Conservation (phyloP, 1,140 invertebrate species). For the Tyrophagus putrescentiae region DNA sequence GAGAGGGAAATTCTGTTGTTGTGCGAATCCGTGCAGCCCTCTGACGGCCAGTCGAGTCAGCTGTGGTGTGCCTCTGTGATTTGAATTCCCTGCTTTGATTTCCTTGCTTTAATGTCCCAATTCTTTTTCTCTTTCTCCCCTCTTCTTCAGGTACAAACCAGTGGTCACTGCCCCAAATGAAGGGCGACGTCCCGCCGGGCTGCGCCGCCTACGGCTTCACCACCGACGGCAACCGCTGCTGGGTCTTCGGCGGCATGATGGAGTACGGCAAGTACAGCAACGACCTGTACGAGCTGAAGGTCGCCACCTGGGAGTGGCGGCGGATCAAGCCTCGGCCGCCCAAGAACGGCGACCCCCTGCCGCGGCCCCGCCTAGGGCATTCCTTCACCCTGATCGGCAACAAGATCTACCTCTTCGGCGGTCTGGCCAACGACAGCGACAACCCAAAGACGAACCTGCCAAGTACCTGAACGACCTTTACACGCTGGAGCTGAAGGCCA, state of each 20-base stretch:
- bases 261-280: constrained; percentile 99
- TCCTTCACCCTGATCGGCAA: constrained; percentile 92
- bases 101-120: neutral
- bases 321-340: constrained; percentile 74
- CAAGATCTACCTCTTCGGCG: constrained; percentile 90
- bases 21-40: neutral
- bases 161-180: constrained; percentile 96
- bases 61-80: neutral
- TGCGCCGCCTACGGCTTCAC: constrained; percentile 97
- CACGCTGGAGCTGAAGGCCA: constrained; percentile 52
- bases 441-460: neutral
- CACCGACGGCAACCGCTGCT: constrained; percentile 79
- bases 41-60: neutral
- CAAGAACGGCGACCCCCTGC: constrained; percentile 52
- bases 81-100: neutral
- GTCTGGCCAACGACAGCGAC: constrained; percentile 75
- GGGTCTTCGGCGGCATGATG: constrained; percentile 98
- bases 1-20: neutral
- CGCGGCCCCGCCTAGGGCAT: constrained; percentile 87
- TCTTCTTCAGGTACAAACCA: constrained; percentile 76
- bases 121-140: constrained; percentile 26
- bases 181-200: constrained; percentile 92
- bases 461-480: constrained; percentile 73
- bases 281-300: constrained; percentile 90
- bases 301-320: constrained; percentile 96